Evolutionary conservation across 2,888 invertebrate genomes (phyloP).

Genomic region (Drosophila sordidula): DNA sequence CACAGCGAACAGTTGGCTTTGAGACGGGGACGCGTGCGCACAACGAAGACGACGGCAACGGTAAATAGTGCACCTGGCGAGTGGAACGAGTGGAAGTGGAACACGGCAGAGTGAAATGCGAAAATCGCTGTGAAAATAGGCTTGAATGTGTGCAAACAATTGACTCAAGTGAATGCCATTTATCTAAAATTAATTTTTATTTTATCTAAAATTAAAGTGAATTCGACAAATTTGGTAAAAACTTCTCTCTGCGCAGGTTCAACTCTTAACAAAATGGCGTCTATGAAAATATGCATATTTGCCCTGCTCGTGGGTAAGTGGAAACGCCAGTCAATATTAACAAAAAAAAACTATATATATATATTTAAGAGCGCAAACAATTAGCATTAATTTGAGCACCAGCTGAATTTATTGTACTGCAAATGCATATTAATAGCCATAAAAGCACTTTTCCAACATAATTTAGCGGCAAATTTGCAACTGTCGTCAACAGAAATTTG

Average conservation of each 20-base stretch:
- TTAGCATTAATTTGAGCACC: slow-evolving; percentile 46
- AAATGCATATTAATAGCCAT: slow-evolving; percentile 31
- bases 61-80: slow-evolving; percentile 41
- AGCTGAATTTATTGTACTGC: slow-evolving; percentile 29
- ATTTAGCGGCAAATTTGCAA: slow-evolving; percentile 43
- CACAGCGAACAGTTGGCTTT: slow-evolving; percentile 42
- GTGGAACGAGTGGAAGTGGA: slow-evolving; percentile 36
- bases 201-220: not conserved
- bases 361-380: slow-evolving; percentile 43
- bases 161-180: slow-evolving; percentile 1
- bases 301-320: slow-evolving; percentile 80
- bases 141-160: not conserved
- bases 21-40: slow-evolving; percentile 72
- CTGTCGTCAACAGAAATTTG: slow-evolving; percentile 34
- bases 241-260: slow-evolving; percentile 55
- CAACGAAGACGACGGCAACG: slow-evolving; percentile 36
- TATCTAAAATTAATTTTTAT: not conserved
- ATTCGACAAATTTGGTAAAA: slow-evolving; percentile 3
- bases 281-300: slow-evolving; percentile 80
- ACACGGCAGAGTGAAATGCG: slow-evolving; percentile 38
- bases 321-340: slow-evolving; percentile 21
- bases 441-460: slow-evolving; percentile 32
- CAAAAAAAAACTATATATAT: slow-evolving; percentile 26
- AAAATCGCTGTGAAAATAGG: not conserved
- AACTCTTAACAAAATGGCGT: slow-evolving; percentile 73